Conservation (phyloP, 2,113 vertebrate species). For the Terrapene triunguis region DNA sequence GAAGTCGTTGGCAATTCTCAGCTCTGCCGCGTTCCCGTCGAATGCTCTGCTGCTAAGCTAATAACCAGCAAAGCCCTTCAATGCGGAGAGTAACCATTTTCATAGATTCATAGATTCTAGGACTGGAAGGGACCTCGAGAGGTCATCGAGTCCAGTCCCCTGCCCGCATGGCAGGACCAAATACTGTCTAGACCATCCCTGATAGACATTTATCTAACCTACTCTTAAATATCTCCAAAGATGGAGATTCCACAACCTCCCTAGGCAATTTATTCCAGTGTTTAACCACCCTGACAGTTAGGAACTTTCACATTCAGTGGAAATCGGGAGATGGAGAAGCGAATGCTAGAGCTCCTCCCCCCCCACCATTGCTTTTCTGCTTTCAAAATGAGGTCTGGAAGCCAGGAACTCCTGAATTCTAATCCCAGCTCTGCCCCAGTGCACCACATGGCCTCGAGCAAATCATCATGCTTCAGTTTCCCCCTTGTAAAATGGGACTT, state of each 20-base stretch:
- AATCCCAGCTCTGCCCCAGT: neutral
- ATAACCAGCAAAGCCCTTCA: neutral
- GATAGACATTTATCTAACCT: no score
- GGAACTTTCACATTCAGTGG: neutral
- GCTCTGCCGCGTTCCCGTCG: slow-evolving; percentile 14
- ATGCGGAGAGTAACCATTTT: neutral
- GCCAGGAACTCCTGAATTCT: neutral
- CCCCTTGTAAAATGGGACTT: neutral
- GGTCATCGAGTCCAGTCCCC: no score
- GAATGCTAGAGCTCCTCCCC: neutral
- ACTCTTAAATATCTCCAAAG: no score
- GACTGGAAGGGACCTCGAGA: no score
- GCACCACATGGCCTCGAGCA: neutral
- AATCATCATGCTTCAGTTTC: neutral
- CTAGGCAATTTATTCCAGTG: no score
- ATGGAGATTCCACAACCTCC: no score
- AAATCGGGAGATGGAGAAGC: neutral
- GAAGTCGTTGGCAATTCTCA: slow-evolving; percentile 1
- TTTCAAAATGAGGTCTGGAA: neutral
- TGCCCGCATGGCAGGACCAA: no score
- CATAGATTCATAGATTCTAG: no score
- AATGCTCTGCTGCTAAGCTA: neutral
- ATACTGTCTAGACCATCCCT: no score
- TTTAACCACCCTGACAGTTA: no score
- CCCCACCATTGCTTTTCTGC: neutral